A percentile compares a stretch with the other conserved stretches of the same genome.
These are phyloP conservation scores for Lutraria rhynchaena DNA, from an alignment of 1,140 invertebrate genomes.

Conservation along the genomic window DNA sequence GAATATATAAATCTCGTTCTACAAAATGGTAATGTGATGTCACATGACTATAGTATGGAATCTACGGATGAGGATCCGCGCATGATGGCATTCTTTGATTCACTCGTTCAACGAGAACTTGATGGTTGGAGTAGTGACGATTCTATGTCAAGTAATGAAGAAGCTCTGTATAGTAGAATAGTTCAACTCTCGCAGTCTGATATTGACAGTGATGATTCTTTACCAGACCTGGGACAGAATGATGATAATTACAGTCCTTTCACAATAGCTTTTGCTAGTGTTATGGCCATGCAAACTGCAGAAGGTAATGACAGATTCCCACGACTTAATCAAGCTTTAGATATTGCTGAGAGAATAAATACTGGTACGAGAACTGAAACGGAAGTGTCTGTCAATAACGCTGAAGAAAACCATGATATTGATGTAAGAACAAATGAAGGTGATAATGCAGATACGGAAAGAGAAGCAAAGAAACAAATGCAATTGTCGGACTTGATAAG, in stretches of 20 bases:
- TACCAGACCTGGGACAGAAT: constrained; percentile 28
- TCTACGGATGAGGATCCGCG: constrained; percentile 94
- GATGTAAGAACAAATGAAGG: background rate
- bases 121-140: constrained; percentile 84
- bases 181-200: constrained; percentile 68
- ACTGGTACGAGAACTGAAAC: constrained; percentile 24
- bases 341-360: constrained; percentile 49
- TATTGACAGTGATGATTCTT: constrained; percentile 51
- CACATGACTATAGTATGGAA: constrained; percentile 87
- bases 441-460: background rate
- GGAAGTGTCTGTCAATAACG: background rate
- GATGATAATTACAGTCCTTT: constrained; percentile 72
- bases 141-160: constrained; percentile 71
- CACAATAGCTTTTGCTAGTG: constrained; percentile 76
- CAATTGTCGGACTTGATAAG: constrained; percentile 11
- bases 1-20: constrained; percentile 93
- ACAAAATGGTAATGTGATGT: constrained; percentile 86
- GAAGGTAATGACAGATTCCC: constrained; percentile 57
- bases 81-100: constrained; percentile 99
- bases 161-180: constrained; percentile 74
- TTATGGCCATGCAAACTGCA: constrained; percentile 68
- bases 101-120: constrained; percentile 93
- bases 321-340: constrained; percentile 35
- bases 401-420: background rate
- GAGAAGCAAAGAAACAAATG: background rate